phyloP scores from a whole-genome alignment of 2,888 invertebrate genomes.

The Spilosoma lubricipeda region DNA sequence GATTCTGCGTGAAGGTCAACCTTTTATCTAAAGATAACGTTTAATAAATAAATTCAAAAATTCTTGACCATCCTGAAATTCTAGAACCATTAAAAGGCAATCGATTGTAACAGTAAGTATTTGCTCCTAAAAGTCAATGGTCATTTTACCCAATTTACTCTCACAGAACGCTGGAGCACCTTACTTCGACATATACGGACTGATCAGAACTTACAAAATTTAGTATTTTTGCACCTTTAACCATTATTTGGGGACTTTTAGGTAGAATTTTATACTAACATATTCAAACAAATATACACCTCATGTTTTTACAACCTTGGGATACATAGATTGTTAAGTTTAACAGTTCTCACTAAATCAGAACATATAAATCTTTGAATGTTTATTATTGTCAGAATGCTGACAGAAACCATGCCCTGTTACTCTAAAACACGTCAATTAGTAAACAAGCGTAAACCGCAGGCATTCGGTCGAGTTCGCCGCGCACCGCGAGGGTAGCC shows the following conservation, averaged over 20 bases:
- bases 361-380: constrained; percentile 47
- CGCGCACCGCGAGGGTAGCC: constrained; percentile 67
- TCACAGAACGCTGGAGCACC: too few relatives aligned
- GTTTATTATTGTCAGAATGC: constrained; percentile 56
- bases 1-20: neutral
- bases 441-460: constrained; percentile 75
- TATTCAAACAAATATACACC: neutral
- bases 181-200: neutral
- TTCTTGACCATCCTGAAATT: neutral
- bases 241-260: neutral
- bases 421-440: constrained; percentile 81
- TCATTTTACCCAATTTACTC: neutral
- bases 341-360: constrained; percentile 26
- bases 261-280: neutral
- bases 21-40: neutral
- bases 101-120: neutral
- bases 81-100: neutral
- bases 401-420: constrained; percentile 71
- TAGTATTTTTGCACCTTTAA: neutral
- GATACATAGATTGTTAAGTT: constrained; percentile 23
- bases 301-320: neutral
- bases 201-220: neutral
- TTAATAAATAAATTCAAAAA: neutral
- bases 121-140: neutral
- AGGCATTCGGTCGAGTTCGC: constrained; percentile 72